phyloP scores from a whole-genome alignment of 2,888 invertebrate genomes.

The Leptarthrus brevirostris region DNA sequence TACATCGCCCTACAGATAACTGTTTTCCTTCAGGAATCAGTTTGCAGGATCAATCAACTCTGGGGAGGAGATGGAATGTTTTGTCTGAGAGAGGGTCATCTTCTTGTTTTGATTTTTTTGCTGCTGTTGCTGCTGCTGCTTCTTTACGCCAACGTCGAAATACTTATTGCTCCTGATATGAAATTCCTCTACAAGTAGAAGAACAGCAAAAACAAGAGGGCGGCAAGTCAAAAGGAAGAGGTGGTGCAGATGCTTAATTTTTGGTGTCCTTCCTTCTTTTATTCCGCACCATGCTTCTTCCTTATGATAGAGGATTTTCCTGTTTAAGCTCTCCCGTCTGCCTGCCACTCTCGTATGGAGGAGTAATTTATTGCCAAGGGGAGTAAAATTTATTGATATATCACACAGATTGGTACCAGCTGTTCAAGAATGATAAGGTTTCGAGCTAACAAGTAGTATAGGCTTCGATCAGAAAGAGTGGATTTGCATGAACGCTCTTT shows the following conservation, averaged over 20 bases:
- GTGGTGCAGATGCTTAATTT: conserved; percentile 34
- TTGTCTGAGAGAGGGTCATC: conserved; percentile 22
- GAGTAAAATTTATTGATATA: conserved; percentile 58
- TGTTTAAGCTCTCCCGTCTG: not conserved
- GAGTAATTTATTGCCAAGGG: conserved; percentile 57
- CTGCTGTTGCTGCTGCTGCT: too few relatives aligned
- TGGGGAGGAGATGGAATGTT: not conserved
- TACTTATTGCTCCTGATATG: conserved; percentile 43
- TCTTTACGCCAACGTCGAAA: not conserved
- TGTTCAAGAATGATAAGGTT: conserved; percentile 57
- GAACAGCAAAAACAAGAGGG: not conserved
- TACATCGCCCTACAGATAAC: conserved; percentile 43
- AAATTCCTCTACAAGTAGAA: conserved; percentile 25
- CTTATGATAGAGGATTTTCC: conserved; percentile 1
- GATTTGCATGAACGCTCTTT: conserved; percentile 40
- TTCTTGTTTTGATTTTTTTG: conserved; percentile 4
- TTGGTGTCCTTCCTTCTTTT: conserved; percentile 26
- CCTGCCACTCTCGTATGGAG: conserved; percentile 20
- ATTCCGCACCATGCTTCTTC: not conserved
- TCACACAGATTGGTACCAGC: conserved; percentile 58
- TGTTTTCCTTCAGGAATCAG: conserved; percentile 39
- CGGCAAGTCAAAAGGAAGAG: not conserved
- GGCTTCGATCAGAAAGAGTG: conserved; percentile 5
- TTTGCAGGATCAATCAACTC: conserved; percentile 39
- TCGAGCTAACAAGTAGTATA: not conserved